Conservation (phyloP, 2,113 vertebrate species). For the Psilopogon haemacephalus region DNA sequence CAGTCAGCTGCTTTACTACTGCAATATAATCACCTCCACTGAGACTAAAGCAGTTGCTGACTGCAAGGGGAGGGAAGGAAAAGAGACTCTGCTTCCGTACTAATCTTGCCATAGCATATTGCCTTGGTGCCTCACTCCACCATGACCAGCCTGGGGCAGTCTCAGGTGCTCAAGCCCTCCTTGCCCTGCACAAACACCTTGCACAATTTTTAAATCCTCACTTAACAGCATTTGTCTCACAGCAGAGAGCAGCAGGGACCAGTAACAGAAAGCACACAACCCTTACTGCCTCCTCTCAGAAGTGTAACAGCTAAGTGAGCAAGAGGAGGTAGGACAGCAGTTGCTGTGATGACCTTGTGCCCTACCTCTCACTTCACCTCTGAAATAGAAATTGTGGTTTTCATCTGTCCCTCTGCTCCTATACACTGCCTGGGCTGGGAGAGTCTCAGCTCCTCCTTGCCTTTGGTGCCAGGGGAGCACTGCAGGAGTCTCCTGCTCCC, state of each 20-base stretch:
- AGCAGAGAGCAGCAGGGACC: neutral
- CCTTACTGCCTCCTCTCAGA: neutral
- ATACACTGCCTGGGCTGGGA: neutral
- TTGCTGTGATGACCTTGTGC: neutral
- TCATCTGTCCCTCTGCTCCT: neutral
- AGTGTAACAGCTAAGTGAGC: neutral
- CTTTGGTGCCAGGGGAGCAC: neutral
- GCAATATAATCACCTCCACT: neutral
- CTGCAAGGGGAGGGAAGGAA: neutral
- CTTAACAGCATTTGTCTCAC: neutral
- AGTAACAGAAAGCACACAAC: neutral
- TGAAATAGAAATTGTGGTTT: neutral
- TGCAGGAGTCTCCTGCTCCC: neutral
- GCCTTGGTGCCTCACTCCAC: neutral
- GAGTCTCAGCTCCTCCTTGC: rapidly evolving
- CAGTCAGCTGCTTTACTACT: neutral
- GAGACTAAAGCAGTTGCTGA: neutral
- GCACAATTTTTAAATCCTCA: neutral
- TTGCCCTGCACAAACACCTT: neutral
- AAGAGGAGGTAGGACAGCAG: neutral
- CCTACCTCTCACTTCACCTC: neutral
- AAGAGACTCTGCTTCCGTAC: neutral
- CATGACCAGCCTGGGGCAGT: neutral
- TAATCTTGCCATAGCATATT: neutral
- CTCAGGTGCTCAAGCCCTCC: neutral